Base-by-base conservation (phyloP, 2,888 invertebrate genomes). In the Helleia helle region DNA sequence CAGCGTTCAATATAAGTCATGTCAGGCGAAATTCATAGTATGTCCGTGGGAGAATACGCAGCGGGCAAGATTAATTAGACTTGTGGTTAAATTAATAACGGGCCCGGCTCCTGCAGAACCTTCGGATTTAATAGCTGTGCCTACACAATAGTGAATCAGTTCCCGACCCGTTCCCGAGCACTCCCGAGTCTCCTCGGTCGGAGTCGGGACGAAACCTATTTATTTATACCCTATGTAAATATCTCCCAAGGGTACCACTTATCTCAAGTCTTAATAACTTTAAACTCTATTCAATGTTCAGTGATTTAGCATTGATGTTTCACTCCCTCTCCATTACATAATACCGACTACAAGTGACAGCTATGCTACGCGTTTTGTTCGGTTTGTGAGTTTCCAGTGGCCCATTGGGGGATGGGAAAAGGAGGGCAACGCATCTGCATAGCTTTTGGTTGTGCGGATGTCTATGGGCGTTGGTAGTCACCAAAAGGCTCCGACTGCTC, bases 51-150 rank as follows among this genome's bases (percentile, higher is more conserved):
- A 72, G 71, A 71, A 57, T 65, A 62, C 72, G 51, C 73, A 71
- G 56, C 71, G 66, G 74, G 66, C 65, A 67, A 75, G 76, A 81
- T 80, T 81, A 80, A 83, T 83, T 80, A 80, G 72, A 73, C 62
- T 64, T 61, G 66, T 55, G 73, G 74, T 71, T 71, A 73, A 74
- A 80, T 80, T 80, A 80, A 81, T 80, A 83, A 71, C 73, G 37
- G 40, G 66, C 66, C 48, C 45, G 37, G 67, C 71, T 69, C 69
- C 64, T 63, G 62, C 64, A 56, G 59, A 53, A 52, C 59, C 41
- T 28, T 36, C 41, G 38, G 17, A 12, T 36, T 28, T 37, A 40
- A 8, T 31, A 40, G 29, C 30, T 34, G 25, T 22, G 30, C 26
- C 38, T 25, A 43, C 37, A 46, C 43, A 44, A 44, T 44, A 42